These are phyloP conservation scores for Intellagama lesueurii DNA, from an alignment of 2,797 vertebrate genomes.

Conservation along the genomic window DNA sequence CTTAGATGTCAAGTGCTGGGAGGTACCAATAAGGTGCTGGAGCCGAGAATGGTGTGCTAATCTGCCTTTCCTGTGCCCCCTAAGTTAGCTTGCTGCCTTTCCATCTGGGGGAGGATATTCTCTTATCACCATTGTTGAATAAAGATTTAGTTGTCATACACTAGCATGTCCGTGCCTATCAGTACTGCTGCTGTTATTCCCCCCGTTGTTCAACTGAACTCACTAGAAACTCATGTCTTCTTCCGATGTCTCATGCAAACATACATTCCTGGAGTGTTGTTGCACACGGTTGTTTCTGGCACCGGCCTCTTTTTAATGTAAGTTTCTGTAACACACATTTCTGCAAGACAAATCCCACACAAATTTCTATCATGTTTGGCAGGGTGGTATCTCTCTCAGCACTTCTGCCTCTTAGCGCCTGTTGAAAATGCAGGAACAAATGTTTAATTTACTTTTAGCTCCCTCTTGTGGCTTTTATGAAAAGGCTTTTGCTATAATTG, in stretches of 20 bases:
- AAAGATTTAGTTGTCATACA: too few species aligned
- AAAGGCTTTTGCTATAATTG: not conserved
- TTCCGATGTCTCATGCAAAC: too few species aligned
- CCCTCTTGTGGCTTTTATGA: constrained; percentile 66
- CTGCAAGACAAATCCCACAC: not conserved
- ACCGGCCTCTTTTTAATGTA: too few species aligned
- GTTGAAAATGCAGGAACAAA: not conserved
- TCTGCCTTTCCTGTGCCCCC: not conserved
- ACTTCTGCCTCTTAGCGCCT: not conserved
- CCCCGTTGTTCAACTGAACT: too few species aligned
- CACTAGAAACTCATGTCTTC: too few species aligned
- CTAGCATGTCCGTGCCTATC: too few species aligned
- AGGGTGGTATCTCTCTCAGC: not conserved
- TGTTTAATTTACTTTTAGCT: constrained; percentile 61
- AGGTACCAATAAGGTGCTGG: not conserved
- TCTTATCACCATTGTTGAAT: too few species aligned
- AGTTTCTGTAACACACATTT: not conserved
- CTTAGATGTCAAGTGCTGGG: not conserved
- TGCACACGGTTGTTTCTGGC: too few species aligned
- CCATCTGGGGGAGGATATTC: not conserved
- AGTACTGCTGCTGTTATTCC: too few species aligned
- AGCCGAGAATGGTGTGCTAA: not conserved
- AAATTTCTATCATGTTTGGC: not conserved
- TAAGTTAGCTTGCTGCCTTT: not conserved
- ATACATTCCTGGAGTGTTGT: too few species aligned